Evolutionary conservation across 2,888 invertebrate genomes (phyloP).

Genomic region (Harpalus rufipes): DNA sequence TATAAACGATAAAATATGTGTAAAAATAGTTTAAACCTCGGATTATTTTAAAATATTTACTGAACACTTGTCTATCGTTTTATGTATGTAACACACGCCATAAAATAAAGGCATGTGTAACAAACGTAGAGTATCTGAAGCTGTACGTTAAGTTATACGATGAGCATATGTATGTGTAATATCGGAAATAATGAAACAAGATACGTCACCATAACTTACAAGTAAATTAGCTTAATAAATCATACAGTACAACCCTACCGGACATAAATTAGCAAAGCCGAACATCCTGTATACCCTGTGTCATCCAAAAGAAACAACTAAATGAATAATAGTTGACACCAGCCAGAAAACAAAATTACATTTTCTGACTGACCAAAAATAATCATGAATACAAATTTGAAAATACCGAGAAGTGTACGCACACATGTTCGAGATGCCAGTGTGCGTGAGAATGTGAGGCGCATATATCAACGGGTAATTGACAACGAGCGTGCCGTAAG

Average conservation of each 20-base stretch:
- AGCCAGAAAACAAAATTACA: conserved; percentile 61
- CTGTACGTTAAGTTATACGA: neutral
- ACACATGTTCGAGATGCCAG: conserved; percentile 68
- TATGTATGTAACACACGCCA: too few relatives aligned
- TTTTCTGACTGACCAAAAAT: conserved; percentile 67
- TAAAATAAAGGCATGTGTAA: too few relatives aligned
- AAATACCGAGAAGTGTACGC: conserved; percentile 61
- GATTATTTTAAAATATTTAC: too few relatives aligned
- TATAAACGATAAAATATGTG: too few relatives aligned
- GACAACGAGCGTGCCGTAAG: conserved; percentile 76
- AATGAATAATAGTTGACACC: conserved; percentile 63
- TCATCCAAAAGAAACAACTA: conserved; percentile 52
- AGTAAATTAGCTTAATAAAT: conserved; percentile 14
- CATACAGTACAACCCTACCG: conserved; percentile 23
- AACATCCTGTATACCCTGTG: conserved; percentile 31
- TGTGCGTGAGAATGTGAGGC: conserved; percentile 70
- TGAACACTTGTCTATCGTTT: too few relatives aligned
- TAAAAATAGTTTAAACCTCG: too few relatives aligned
- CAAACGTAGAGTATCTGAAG: neutral
- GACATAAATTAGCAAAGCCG: conserved; percentile 29
- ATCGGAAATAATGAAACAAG: conserved; percentile 3
- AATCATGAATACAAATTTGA: conserved; percentile 66
- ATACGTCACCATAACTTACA: neutral
- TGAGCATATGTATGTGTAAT: neutral
- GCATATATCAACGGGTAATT: conserved; percentile 78